phyloP scores from a whole-genome alignment of 37 sponge, comb jelly and placozoan species.

The Amphimedon queenslandica region DNA sequence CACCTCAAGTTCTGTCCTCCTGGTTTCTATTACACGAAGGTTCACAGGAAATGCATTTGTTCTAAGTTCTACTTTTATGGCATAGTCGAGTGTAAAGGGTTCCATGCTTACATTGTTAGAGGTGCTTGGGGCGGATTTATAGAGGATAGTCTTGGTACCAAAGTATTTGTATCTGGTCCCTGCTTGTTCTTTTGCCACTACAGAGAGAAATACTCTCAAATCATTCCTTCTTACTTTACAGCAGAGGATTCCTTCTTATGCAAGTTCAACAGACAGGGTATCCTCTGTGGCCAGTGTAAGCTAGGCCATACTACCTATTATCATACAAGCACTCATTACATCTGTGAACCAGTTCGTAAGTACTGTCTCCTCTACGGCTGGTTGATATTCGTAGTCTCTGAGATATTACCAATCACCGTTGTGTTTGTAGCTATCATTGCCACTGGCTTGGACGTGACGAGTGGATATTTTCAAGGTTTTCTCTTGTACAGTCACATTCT shows the following conservation, averaged over 20 bases:
- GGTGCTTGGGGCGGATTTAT: background rate
- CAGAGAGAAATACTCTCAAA: background rate
- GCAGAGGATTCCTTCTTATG: too few relatives aligned
- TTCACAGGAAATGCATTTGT: too few relatives aligned
- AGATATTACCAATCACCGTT: background rate
- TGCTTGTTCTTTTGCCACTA: background rate
- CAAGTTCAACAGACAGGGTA: too few relatives aligned
- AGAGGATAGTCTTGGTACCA: background rate
- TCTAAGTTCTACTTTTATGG: too few relatives aligned
- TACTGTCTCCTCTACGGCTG: background rate
- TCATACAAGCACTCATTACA: too few relatives aligned
- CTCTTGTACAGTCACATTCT: constrained; percentile 1
- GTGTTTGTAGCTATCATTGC: background rate
- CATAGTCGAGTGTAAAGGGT: too few relatives aligned
- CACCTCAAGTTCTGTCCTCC: too few relatives aligned
- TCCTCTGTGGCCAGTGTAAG: background rate
- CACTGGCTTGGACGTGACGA: background rate
- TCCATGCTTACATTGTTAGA: too few relatives aligned
- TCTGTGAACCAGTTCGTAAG: background rate
- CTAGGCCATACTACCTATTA: background rate
- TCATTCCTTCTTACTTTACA: too few relatives aligned
- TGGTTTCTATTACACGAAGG: too few relatives aligned
- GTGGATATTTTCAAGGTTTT: constrained; percentile 3
- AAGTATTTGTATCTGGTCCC: background rate
- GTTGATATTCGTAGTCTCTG: background rate